Evolutionary conservation across 2,888 invertebrate species (phyloP).

Genomic region (Vandiemenella viatica): DNA sequence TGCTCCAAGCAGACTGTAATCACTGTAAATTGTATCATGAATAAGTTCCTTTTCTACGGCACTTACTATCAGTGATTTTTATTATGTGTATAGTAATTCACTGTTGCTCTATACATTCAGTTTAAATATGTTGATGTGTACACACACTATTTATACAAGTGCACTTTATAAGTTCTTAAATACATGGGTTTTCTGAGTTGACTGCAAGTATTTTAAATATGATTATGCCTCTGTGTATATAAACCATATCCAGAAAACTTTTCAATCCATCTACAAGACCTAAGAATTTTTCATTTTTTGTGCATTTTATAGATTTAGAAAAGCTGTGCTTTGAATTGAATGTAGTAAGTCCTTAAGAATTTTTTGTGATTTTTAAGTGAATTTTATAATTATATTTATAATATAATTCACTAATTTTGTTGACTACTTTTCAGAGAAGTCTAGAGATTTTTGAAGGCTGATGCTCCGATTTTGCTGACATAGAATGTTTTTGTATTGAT

Average conservation of each 20-base stretch:
- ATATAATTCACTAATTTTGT: slow-evolving; percentile 15
- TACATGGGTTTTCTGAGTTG: slow-evolving; percentile 1
- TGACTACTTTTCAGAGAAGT: slow-evolving; percentile 17
- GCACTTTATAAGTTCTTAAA: slow-evolving; percentile 13
- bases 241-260: slow-evolving; percentile 5
- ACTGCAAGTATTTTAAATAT: slow-evolving; percentile 10
- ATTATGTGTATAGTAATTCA: slow-evolving; percentile 15
- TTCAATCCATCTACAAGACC: no score
- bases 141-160: slow-evolving; percentile 17
- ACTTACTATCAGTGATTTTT: no score
- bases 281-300: no score
- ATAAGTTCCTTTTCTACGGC: slow-evolving; percentile 49
- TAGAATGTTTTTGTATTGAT: slow-evolving; percentile 16
- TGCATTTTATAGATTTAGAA: no score
- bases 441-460: slow-evolving; percentile 16
- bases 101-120: slow-evolving; percentile 15
- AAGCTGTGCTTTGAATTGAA: no score
- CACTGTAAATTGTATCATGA: slow-evolving; percentile 23
- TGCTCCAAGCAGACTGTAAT: slow-evolving; percentile 19
- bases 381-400: slow-evolving; percentile 3
- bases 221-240: slow-evolving; percentile 20
- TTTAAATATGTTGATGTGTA: slow-evolving; percentile 15
- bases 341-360: neutral
- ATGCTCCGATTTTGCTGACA: slow-evolving; percentile 16
- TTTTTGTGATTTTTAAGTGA: slow-evolving; percentile 6